Percentiles rank a stretch among this genome's conserved stretches.
Conservation (phyloP, 2,113 vertebrate species). For the Apodemus speciosus region DNA sequence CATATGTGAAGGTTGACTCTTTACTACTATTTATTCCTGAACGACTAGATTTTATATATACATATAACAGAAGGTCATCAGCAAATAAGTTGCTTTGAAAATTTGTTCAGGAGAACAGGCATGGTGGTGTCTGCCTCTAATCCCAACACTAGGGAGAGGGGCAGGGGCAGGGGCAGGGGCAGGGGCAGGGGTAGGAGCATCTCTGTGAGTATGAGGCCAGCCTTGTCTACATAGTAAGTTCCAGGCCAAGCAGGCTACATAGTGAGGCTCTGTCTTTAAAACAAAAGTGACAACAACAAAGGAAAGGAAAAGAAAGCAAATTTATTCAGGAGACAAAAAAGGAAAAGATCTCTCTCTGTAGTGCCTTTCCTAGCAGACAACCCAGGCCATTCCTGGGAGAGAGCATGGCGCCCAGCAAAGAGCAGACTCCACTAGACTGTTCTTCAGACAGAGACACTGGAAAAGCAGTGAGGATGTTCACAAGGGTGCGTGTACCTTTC, state of each 20-base stretch:
- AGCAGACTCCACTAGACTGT: background rate
- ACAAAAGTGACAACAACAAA: background rate
- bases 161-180: background rate
- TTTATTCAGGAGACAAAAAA: background rate
- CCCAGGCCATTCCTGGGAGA: background rate
- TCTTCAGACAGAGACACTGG: background rate
- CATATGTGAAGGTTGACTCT: background rate
- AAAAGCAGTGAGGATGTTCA: background rate
- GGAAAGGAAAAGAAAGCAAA: background rate
- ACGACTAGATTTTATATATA: background rate
- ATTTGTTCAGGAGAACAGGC: background rate
- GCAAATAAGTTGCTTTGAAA: background rate
- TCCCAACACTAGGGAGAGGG: background rate
- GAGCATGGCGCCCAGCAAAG: rapidly evolving
- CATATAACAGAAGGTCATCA: background rate
- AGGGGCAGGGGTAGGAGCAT: background rate
- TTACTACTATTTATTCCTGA: background rate
- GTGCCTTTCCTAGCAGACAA: background rate
- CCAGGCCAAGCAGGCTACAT: background rate
- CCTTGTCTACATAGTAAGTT: background rate
- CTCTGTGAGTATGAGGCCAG: background rate
- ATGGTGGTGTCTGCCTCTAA: background rate
- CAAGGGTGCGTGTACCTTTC: background rate
- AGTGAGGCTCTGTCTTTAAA: background rate
- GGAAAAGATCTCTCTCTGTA: background rate